These are phyloP conservation scores for Mesopsocus fuscifrons DNA, from an alignment of 2,888 invertebrate species.

Conservation along the genomic window DNA sequence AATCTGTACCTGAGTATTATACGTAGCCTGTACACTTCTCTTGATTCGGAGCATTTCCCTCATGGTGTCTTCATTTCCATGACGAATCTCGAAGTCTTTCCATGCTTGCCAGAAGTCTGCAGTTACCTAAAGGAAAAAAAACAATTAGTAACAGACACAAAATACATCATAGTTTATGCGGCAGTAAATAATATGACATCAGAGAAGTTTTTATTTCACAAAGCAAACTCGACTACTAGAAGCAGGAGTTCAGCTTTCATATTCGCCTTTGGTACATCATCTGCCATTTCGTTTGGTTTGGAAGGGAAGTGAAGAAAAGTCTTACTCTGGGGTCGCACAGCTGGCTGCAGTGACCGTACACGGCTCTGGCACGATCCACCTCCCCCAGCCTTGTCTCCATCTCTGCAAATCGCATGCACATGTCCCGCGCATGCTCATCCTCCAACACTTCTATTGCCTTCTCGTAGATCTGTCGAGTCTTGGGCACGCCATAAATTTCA, in stretches of 20 bases:
- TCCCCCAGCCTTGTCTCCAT: slow-evolving; percentile 97
- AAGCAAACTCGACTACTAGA: slow-evolving; percentile 4
- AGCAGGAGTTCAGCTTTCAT: too few relatives aligned
- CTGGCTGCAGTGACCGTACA: slow-evolving; percentile 96
- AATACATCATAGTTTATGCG: too few relatives aligned
- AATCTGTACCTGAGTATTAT: slow-evolving; percentile 86
- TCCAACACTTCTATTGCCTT: slow-evolving; percentile 88
- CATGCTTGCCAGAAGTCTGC: slow-evolving; percentile 95
- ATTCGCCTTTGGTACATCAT: too few relatives aligned
- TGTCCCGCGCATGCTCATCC: slow-evolving; percentile 80
- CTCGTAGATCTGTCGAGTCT: slow-evolving; percentile 94
- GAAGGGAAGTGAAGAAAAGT: too few relatives aligned
- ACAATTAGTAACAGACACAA: too few relatives aligned
- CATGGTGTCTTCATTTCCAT: slow-evolving; percentile 99
- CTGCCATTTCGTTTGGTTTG: too few relatives aligned
- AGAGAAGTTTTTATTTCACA: slow-evolving; percentile 1
- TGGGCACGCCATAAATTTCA: slow-evolving; percentile 91
- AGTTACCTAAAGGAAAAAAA: slow-evolving; percentile 32
- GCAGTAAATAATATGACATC: not conserved
- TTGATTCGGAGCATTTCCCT: slow-evolving; percentile 96
- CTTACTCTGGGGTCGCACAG: slow-evolving; percentile 92
- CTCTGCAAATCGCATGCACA: slow-evolving; percentile 93
- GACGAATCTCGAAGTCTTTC: slow-evolving; percentile 98
- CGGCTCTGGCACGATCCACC: slow-evolving; percentile 90
- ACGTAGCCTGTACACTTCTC: slow-evolving; percentile 92